Conservation (phyloP, 1,140 invertebrate genomes). For the Epicauta chinensis region DNA sequence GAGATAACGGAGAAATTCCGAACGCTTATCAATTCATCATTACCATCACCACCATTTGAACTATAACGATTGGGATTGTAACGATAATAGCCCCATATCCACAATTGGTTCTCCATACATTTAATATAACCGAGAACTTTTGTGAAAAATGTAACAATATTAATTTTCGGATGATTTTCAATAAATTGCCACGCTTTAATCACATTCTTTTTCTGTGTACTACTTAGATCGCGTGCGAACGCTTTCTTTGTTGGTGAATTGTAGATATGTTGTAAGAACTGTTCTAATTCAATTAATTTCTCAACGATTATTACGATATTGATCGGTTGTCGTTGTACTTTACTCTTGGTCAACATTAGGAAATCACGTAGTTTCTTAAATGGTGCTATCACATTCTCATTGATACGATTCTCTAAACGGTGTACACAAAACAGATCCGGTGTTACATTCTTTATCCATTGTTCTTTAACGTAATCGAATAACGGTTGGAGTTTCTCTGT, state of each 20-base stretch:
- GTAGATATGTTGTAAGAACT: constrained; percentile 26
- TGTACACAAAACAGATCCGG: constrained; percentile 36
- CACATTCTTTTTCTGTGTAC: constrained; percentile 35
- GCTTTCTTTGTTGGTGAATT: constrained; percentile 25
- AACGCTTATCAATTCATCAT: constrained; percentile 32
- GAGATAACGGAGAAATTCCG: constrained; percentile 26
- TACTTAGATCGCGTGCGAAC: constrained; percentile 32
- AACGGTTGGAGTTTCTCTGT: constrained; percentile 18
- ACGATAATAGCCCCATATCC: constrained; percentile 38
- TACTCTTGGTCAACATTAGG: constrained; percentile 29
- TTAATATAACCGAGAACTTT: constrained; percentile 36
- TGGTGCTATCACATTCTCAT: constrained; percentile 35
- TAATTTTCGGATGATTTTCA: constrained; percentile 35
- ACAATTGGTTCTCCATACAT: constrained; percentile 38
- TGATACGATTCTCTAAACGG: constrained; percentile 34
- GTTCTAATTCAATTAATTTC: constrained; percentile 36
- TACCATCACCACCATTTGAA: constrained; percentile 12
- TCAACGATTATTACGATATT: constrained; percentile 25
- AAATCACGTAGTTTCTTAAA: constrained; percentile 36
- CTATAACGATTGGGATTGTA: constrained; percentile 2
- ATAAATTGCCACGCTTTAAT: constrained; percentile 35
- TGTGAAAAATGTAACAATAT: constrained; percentile 34
- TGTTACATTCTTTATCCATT: constrained; percentile 36
- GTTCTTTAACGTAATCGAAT: constrained; percentile 27
- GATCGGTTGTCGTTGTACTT: constrained; percentile 20